These are phyloP conservation scores for Andrena marginata DNA, from an alignment of 2,888 invertebrate species.

Conservation along the genomic window DNA sequence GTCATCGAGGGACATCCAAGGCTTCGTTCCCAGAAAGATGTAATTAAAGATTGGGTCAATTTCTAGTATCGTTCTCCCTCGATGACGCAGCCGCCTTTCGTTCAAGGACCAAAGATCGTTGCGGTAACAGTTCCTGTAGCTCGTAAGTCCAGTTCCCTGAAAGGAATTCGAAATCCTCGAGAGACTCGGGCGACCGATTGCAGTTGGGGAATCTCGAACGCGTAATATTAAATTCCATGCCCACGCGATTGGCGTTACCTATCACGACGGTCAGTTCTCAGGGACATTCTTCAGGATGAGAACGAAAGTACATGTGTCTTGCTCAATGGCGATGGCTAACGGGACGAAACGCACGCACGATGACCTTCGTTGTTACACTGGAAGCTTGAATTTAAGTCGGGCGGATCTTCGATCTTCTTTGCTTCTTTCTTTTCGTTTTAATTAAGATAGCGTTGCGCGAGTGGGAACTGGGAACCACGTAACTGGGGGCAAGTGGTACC, in stretches of 20 bases:
- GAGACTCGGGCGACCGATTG: background rate
- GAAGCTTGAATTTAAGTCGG: slow-evolving; percentile 7
- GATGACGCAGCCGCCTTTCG: background rate
- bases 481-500: too few species aligned
- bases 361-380: slow-evolving; percentile 25
- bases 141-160: background rate
- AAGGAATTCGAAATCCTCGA: slow-evolving; percentile 20
- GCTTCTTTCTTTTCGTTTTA: background rate
- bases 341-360: slow-evolving; percentile 24
- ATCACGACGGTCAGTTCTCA: slow-evolving; percentile 40
- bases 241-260: slow-evolving; percentile 4
- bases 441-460: too few species aligned
- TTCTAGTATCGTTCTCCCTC: background rate
- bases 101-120: background rate
- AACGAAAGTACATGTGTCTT: slow-evolving; percentile 60
- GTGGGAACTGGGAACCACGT: too few species aligned
- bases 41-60: background rate
- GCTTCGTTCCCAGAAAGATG: too few species aligned
- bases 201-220: background rate
- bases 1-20: too few species aligned
- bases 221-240: background rate
- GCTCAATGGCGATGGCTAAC: slow-evolving; percentile 46
- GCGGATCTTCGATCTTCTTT: slow-evolving; percentile 11
- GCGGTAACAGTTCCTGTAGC: background rate
- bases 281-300: slow-evolving; percentile 39